phyloP scores from a whole-genome alignment of 2,888 invertebrate species.

The Polydesmus complanatus region DNA sequence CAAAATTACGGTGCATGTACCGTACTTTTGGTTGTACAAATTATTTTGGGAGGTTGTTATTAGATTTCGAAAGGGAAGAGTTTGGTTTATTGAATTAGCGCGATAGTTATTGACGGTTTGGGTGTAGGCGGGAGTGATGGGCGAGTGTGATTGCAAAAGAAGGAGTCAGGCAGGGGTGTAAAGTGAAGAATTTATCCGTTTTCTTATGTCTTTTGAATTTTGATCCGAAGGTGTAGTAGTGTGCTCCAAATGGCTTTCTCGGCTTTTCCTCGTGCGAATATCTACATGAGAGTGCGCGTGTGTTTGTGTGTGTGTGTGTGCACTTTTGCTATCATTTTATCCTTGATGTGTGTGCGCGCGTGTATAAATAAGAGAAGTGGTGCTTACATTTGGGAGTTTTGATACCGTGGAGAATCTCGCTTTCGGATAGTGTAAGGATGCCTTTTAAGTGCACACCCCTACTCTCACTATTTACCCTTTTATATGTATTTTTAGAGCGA shows the following conservation, averaged over 20 bases:
- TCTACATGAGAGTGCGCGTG: no score
- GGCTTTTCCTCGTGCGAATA: no score
- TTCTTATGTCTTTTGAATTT: background rate
- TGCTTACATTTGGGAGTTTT: background rate
- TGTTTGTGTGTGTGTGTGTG: no score
- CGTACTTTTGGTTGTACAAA: no score
- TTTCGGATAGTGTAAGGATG: background rate
- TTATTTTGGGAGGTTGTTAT: no score
- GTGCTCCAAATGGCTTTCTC: background rate
- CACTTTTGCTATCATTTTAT: background rate
- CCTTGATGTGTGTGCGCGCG: background rate
- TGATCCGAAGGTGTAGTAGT: background rate
- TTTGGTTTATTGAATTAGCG: no score
- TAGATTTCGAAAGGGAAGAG: no score
- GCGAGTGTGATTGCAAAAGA: background rate
- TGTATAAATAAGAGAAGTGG: background rate
- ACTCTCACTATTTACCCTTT: background rate
- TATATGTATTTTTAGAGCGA: no score
- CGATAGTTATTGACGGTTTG: background rate
- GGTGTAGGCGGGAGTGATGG: background rate
- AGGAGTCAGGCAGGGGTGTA: background rate
- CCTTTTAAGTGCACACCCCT: background rate
- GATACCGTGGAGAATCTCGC: background rate
- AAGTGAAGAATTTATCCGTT: background rate
- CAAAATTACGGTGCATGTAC: no score